Evolutionary conservation across 2,888 invertebrate species (phyloP), one percentile per base, ranked within the genome.

Genomic region (Sinotaia quadrata): DNA sequence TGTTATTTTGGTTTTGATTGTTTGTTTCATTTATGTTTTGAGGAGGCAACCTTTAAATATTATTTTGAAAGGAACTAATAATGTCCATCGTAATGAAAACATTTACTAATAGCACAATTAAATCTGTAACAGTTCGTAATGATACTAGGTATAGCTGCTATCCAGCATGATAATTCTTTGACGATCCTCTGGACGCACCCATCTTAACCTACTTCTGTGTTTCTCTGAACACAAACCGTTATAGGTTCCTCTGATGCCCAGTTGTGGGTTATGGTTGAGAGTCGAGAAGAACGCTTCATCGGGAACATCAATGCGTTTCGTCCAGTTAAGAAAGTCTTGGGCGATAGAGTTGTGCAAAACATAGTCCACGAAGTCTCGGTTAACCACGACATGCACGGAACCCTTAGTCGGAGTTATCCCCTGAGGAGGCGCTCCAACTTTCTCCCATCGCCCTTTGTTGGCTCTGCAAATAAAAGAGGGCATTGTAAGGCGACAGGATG

Each of bases 241-340:
- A 47, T 80, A 83, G 4, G 82, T 72, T 15, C 83, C 83, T n/a
- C 79, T 78, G 2, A 81, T 75, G 2, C 73, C 73, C 8, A 81
- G 69, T 41, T 80, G 77, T 1, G 79, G 76, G 65, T 81, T 84
- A 68, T 81, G 75, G 68, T 82, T 81, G 15, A 84, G 69, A 1
- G 81, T 77, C 0, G 80, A 52, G 72, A 82, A 84, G 63, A 75
- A 82, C 33, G 78, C 75, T 65, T 84, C 84, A 36, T 84, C 84
- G 0, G 84, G 80, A 1, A 78, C 62, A 1, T 72, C 29, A 21
- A 63, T 41, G 5, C 18, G 36, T 0, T 7, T 7, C 12, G 33
- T 31, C 82, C 82, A 83, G 15, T 75, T 59, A 1, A 79, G 66
- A 8, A 84, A 75, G n/a, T 75, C 75, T 10, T 51, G 41, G 2